phyloP scores from a whole-genome alignment of 2,888 invertebrate genomes.

The Drosophila suboccidentalis region DNA sequence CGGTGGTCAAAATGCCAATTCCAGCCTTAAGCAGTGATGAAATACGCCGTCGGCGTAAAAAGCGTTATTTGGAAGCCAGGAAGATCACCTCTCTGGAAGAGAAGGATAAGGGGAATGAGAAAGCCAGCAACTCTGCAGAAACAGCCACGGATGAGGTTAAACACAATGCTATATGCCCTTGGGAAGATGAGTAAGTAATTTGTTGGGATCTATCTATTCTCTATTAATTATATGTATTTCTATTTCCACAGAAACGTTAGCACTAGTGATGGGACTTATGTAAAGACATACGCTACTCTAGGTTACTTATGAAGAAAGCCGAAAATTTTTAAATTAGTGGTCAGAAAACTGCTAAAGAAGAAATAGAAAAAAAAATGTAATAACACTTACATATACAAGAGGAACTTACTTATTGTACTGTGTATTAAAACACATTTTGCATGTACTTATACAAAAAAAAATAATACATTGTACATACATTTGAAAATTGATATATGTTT shows the following conservation, averaged over 20 bases:
- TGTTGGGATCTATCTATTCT: not conserved
- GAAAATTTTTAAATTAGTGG: conserved; percentile 64
- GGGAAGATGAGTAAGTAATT: conserved; percentile 96
- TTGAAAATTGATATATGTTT: not conserved
- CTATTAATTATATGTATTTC: not conserved
- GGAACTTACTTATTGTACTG: conserved; percentile 12
- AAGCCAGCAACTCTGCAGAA: conserved; percentile 18
- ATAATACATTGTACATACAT: not conserved
- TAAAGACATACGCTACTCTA: conserved; percentile 97
- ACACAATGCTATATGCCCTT: conserved; percentile 95
- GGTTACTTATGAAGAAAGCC: conserved; percentile 92
- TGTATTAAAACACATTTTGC: conserved; percentile 12
- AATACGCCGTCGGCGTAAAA: conserved; percentile 81
- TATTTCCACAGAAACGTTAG: conserved; percentile 89
- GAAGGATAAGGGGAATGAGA: conserved; percentile 61
- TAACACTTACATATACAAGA: conserved; percentile 9
- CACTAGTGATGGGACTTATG: conserved; percentile 95
- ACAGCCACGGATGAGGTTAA: conserved; percentile 83
- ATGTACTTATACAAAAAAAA: conserved; percentile 14
- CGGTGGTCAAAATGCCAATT: conserved; percentile 13
- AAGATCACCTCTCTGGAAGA: conserved; percentile 75
- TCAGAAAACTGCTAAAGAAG: conserved; percentile 71
- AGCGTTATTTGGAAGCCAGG: conserved; percentile 79
- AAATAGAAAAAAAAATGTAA: conserved; percentile 1
- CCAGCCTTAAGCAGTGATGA: conserved; percentile 62